These are phyloP conservation scores for Cossypha niveicapilla DNA, from an alignment of 2,797 vertebrate genomes.

Conservation along the genomic window DNA sequence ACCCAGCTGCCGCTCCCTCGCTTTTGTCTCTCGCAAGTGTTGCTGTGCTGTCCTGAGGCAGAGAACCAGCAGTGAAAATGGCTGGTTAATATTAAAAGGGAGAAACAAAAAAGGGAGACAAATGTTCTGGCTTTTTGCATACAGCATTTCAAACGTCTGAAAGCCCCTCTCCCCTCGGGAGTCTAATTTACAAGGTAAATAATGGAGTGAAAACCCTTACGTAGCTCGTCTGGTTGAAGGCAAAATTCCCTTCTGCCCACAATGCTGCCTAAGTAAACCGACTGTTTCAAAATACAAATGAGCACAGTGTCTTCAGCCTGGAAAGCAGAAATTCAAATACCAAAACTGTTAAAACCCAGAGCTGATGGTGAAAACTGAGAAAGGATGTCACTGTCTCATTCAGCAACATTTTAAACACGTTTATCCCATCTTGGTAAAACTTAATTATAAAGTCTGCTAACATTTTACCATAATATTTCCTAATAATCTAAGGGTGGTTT, in stretches of 20 bases:
- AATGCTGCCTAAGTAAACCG: not conserved
- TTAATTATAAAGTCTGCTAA: not conserved
- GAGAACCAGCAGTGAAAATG: not conserved
- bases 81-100: constrained; percentile 15
- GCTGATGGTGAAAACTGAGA: not conserved
- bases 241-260: constrained; percentile 26
- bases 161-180: not conserved
- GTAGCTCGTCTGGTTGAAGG: not conserved
- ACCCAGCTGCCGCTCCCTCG: not conserved
- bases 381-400: not conserved
- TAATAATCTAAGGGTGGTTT: not conserved
- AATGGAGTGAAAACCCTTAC: not conserved
- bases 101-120: constrained; percentile 21
- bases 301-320: not conserved
- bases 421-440: not conserved
- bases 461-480: not conserved
- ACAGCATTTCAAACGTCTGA: not conserved
- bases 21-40: not conserved
- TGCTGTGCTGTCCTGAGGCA: constrained; percentile 17
- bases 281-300: not conserved
- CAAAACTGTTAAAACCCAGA: not conserved
- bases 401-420: not conserved
- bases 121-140: constrained; percentile 23
- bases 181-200: constrained; percentile 62
- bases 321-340: not conserved